Percentiles rank a stretch among this genome's conserved stretches.
phyloP scores from a whole-genome alignment of 2,888 invertebrate genomes.

The Corbicula japonica region DNA sequence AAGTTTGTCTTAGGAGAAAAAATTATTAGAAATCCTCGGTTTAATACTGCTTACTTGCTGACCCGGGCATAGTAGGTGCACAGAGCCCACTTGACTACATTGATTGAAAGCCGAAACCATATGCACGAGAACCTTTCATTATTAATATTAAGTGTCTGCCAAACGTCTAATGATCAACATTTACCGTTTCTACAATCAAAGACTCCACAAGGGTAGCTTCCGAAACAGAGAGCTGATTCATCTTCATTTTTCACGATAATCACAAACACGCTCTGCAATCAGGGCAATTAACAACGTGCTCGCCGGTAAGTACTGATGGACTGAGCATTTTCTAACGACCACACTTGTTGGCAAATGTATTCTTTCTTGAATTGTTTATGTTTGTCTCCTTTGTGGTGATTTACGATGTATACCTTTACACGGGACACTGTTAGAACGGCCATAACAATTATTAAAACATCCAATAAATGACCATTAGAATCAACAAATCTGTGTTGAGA shows the following conservation, averaged over 20 bases:
- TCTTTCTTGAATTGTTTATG: constrained; percentile 10
- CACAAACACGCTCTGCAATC: no score
- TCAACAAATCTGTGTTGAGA: no score
- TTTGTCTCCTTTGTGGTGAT: constrained; percentile 21
- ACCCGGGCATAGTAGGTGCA: no score
- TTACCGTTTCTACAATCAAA: constrained; percentile 17
- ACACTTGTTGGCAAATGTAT: constrained; percentile 15
- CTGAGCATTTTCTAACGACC: constrained; percentile 17
- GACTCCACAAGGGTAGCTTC: not conserved
- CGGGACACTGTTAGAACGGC: not conserved
- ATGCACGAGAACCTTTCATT: no score
- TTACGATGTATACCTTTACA: constrained; percentile 1
- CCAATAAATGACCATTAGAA: no score
- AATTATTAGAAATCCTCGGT: no score
- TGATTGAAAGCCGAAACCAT: no score
- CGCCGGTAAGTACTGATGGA: not conserved
- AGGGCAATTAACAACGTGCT: constrained; percentile 7
- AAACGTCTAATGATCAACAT: not conserved
- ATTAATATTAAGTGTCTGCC: constrained; percentile 27
- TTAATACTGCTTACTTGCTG: no score
- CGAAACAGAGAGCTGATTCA: constrained; percentile 1
- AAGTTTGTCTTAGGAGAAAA: no score
- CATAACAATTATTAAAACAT: constrained; percentile 33
- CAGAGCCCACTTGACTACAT: no score
- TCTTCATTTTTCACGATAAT: constrained; percentile 11